Percentiles rank a stretch among this genome's conserved stretches.
phyloP scores from a whole-genome alignment of 1,140 invertebrate species.

The Pseudachorutes palmiensis region DNA sequence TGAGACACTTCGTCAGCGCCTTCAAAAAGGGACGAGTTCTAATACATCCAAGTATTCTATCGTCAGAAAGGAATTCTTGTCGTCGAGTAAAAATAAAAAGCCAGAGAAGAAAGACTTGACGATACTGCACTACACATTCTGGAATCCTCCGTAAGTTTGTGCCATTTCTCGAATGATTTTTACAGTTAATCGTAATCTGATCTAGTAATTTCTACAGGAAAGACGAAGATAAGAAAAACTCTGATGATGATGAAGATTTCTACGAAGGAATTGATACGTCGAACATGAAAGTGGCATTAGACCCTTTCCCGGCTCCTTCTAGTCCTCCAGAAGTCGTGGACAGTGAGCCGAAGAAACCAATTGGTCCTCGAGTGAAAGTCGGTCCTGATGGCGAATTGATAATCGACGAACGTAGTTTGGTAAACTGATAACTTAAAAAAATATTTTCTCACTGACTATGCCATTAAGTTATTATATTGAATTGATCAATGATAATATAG shows the following conservation, averaged over 20 bases:
- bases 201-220: neutral
- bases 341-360: neutral
- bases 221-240: neutral
- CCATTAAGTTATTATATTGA: constrained; percentile 27
- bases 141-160: constrained; percentile 32
- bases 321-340: neutral
- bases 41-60: constrained; percentile 26
- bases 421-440: constrained; percentile 41
- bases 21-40: constrained; percentile 16
- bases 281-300: constrained; percentile 4
- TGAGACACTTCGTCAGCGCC: constrained; percentile 27
- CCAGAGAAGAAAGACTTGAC: constrained; percentile 32
- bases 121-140: constrained; percentile 36
- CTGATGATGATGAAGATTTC: neutral
- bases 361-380: constrained; percentile 75
- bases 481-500: too few species aligned
- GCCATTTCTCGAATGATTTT: neutral
- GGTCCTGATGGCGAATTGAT: constrained; percentile 77
- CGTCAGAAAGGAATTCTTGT: constrained; percentile 26
- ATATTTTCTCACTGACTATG: constrained; percentile 25
- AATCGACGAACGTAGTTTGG: constrained; percentile 74
- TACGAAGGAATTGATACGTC: constrained; percentile 2
- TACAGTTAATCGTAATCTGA: neutral
- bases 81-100: constrained; percentile 17
- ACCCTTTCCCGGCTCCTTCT: neutral